Evolutionary conservation across 2,797 vertebrate species (phyloP).

Genomic region (Oreochromis grahami): DNA sequence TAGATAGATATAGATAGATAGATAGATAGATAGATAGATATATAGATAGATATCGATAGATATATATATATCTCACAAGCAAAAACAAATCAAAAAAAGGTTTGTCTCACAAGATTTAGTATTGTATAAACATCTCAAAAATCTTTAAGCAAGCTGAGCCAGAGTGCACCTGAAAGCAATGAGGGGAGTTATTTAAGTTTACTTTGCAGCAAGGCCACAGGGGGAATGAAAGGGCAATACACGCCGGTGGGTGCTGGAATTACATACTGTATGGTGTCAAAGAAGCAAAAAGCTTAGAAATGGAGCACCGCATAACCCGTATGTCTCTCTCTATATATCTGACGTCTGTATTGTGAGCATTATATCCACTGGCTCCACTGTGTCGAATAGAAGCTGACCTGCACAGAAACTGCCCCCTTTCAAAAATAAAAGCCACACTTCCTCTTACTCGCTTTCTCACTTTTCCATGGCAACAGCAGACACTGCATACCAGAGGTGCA

Average conservation of each 20-base stretch:
- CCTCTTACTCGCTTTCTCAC: slow-evolving; percentile 56
- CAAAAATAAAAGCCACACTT: slow-evolving; percentile 12
- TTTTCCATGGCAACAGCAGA: slow-evolving; percentile 79
- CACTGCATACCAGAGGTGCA: slow-evolving; percentile 75
- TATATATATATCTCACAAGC: background rate
- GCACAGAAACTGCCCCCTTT: slow-evolving; percentile 48
- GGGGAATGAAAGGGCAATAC: background rate
- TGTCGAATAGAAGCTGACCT: slow-evolving; percentile 41
- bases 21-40: no score
- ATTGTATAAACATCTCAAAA: background rate
- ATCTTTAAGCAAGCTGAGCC: background rate
- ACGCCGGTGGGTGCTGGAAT: background rate
- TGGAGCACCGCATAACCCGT: background rate
- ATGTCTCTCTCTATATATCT: background rate
- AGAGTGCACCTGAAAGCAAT: background rate
- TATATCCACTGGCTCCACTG: slow-evolving; percentile 22
- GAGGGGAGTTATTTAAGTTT: slow-evolving; percentile 8
- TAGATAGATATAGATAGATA: no score
- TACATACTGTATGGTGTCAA: background rate
- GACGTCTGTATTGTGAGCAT: slow-evolving; percentile 8
- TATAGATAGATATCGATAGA: no score
- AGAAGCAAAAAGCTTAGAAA: background rate
- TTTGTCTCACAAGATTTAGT: background rate
- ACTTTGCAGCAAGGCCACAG: slow-evolving; percentile 2
- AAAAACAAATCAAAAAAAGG: background rate